phyloP scores from a whole-genome alignment of 2,797 vertebrate species.

The Aphelocoma californica region DNA sequence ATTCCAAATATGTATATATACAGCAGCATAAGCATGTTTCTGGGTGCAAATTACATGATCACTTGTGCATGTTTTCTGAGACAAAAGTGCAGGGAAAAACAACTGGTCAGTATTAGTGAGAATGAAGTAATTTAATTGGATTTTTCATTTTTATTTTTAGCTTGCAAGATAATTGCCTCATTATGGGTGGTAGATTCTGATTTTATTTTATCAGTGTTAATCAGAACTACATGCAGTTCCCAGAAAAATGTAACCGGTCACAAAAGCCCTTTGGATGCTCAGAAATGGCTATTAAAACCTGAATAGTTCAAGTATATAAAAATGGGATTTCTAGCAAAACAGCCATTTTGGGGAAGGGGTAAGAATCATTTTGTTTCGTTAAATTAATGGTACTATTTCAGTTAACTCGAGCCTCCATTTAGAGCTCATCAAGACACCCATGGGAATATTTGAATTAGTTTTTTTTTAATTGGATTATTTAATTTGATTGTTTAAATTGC shows the following conservation, averaged over 20 bases:
- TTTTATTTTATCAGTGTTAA: background rate
- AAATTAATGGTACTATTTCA: background rate
- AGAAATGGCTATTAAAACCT: background rate
- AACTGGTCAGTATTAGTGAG: background rate
- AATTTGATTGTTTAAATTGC: conserved; percentile 44
- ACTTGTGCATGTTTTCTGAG: background rate
- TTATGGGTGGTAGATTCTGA: conserved; percentile 1
- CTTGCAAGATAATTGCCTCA: conserved; percentile 29
- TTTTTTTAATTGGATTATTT: conserved; percentile 54
- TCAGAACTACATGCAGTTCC: background rate
- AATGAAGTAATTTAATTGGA: background rate
- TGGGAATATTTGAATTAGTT: conserved; percentile 4
- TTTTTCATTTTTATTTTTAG: conserved; percentile 34
- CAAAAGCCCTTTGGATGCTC: background rate
- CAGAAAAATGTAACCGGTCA: background rate
- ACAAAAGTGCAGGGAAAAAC: background rate
- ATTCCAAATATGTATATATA: background rate
- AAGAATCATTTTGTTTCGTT: background rate
- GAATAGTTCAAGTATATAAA: background rate
- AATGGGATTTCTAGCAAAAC: background rate
- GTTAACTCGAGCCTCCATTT: background rate
- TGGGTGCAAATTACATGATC: background rate
- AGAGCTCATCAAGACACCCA: background rate
- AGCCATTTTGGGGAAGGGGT: background rate
- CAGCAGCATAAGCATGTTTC: background rate